Evolutionary conservation across 2,113 vertebrate genomes (phyloP).

Genomic region (Notarius lentiginosus): DNA sequence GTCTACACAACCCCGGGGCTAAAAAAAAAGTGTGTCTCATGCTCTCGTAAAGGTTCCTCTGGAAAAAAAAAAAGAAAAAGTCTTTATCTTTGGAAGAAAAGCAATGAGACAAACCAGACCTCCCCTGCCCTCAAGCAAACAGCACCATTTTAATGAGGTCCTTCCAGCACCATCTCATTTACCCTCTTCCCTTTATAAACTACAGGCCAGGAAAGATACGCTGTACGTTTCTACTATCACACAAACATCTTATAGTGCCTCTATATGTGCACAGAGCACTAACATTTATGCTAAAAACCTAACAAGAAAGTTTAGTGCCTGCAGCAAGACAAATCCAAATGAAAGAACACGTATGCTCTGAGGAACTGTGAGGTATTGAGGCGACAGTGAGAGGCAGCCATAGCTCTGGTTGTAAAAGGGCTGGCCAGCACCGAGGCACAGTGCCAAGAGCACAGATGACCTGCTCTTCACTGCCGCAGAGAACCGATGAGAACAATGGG

Average conservation of each 20-base stretch:
- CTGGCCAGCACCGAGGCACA: constrained; percentile 30
- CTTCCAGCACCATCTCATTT: not conserved
- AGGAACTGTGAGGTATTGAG: not conserved
- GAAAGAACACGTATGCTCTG: not conserved
- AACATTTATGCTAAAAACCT: not conserved
- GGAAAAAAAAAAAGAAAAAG: too few species aligned
- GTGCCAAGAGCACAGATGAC: constrained; percentile 58
- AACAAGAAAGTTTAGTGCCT: not conserved
- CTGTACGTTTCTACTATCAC: not conserved
- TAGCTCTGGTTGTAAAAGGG: constrained; percentile 48
- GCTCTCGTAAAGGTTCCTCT: not conserved
- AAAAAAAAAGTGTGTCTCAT: not conserved
- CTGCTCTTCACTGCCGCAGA: constrained; percentile 35
- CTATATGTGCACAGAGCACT: not conserved
- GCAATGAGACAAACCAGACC: constrained; percentile 6
- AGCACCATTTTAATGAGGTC: constrained; percentile 11
- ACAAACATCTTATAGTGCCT: not conserved
- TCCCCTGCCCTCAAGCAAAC: not conserved
- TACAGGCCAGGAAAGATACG: not conserved
- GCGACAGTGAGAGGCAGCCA: constrained; percentile 21
- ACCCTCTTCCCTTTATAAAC: not conserved
- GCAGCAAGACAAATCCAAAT: not conserved
- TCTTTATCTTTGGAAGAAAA: constrained; percentile 1
- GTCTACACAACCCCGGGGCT: not conserved
- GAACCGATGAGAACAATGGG: constrained; percentile 48